phyloP scores from a whole-genome alignment of 2,888 invertebrate genomes.

The Vandiemenella viatica region DNA sequence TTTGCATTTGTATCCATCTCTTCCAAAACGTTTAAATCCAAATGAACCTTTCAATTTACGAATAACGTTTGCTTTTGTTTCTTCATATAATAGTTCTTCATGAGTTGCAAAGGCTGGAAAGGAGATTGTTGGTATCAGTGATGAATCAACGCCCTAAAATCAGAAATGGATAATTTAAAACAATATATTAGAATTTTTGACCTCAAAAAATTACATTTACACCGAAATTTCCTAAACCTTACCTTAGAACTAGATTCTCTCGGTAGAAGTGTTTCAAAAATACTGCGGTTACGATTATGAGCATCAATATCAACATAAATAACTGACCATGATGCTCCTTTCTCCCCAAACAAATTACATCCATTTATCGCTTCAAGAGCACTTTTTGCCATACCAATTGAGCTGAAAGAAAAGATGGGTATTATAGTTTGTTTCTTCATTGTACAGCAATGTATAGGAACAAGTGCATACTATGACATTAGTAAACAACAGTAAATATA shows the following conservation, averaged over 20 bases:
- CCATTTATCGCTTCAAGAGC: slow-evolving; percentile 98
- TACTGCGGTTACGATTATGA: slow-evolving; percentile 95
- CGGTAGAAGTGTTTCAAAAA: slow-evolving; percentile 94
- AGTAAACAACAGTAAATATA: too few species aligned
- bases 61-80: slow-evolving; percentile 74
- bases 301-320: slow-evolving; percentile 99
- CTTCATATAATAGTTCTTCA: slow-evolving; percentile 72
- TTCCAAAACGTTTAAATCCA: slow-evolving; percentile 85
- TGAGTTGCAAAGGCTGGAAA: slow-evolving; percentile 98
- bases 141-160: slow-evolving; percentile 76
- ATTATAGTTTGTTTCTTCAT: too few species aligned
- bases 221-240: slow-evolving; percentile 16
- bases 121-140: slow-evolving; percentile 81
- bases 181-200: not conserved
- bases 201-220: slow-evolving; percentile 3
- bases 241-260: slow-evolving; percentile 97
- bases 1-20: slow-evolving; percentile 86
- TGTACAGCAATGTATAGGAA: too few species aligned
- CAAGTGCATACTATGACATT: too few species aligned
- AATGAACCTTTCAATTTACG: slow-evolving; percentile 70
- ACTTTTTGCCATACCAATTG: slow-evolving; percentile 94
- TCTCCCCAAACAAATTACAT: slow-evolving; percentile 92
- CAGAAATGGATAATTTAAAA: not conserved
- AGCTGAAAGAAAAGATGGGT: slow-evolving; percentile 38
- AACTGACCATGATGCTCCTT: slow-evolving; percentile 95